A percentile compares a stretch with the other conserved stretches of the same genome.
These are phyloP conservation scores for Oncorhynchus kisutch DNA, from an alignment of 2,113 vertebrate genomes.

Conservation along the genomic window DNA sequence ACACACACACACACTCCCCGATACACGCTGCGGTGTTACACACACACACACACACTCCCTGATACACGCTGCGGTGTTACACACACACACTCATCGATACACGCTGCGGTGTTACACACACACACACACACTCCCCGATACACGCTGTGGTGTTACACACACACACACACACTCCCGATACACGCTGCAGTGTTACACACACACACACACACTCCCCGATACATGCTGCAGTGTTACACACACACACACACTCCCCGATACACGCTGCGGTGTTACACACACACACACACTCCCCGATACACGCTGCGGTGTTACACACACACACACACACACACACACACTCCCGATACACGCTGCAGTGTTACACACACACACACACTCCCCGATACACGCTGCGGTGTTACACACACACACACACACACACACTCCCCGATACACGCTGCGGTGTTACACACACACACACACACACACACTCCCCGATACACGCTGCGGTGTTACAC, in stretches of 20 bases:
- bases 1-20: background rate
- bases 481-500: background rate
- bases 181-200: background rate
- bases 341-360: too few relatives aligned
- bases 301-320: background rate
- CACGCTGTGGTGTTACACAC: background rate
- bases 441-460: background rate
- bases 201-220: too few relatives aligned
- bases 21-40: background rate
- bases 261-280: background rate
- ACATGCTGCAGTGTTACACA: too few relatives aligned
- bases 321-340: too few relatives aligned
- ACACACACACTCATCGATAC: background rate
- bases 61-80: background rate
- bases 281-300: background rate
- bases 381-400: too few relatives aligned
- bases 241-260: background rate
- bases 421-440: background rate
- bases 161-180: background rate
- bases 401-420: too few relatives aligned
- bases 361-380: too few relatives aligned
- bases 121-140: too few relatives aligned
- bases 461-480: background rate
- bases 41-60: background rate
- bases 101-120: background rate